Conservation (phyloP, 2,797 vertebrate species). For the Pristis pectinata region DNA sequence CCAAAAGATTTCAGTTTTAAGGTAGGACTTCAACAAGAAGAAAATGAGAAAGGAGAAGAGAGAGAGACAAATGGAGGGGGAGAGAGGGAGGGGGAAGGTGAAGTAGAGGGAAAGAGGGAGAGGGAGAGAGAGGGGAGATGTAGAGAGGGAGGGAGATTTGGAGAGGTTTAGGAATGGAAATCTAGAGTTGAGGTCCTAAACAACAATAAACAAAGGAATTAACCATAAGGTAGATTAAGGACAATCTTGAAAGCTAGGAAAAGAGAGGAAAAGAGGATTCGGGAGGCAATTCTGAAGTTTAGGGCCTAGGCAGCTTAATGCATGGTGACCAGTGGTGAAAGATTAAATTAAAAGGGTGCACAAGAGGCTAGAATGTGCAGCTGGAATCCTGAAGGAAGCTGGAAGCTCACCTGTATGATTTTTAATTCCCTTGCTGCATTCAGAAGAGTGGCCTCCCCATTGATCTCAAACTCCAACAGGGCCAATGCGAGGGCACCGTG, state of each 20-base stretch:
- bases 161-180: too few relatives aligned
- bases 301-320: background rate
- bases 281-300: background rate
- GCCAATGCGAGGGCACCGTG: background rate
- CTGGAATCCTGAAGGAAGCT: background rate
- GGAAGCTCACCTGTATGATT: background rate
- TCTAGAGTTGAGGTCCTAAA: too few relatives aligned
- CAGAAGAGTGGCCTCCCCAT: background rate
- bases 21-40: background rate
- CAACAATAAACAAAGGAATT: too few relatives aligned
- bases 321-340: background rate
- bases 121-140: background rate
- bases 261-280: background rate
- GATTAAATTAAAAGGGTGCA: background rate
- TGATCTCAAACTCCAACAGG: background rate
- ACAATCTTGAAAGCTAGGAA: background rate
- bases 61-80: background rate
- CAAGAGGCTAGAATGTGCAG: too few relatives aligned
- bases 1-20: background rate
- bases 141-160: too few relatives aligned
- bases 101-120: too few relatives aligned
- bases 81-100: too few relatives aligned
- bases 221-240: background rate
- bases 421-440: background rate
- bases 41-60: background rate